phyloP scores from a whole-genome alignment of 2,888 invertebrate species.

The Crossocerus cetratus region DNA sequence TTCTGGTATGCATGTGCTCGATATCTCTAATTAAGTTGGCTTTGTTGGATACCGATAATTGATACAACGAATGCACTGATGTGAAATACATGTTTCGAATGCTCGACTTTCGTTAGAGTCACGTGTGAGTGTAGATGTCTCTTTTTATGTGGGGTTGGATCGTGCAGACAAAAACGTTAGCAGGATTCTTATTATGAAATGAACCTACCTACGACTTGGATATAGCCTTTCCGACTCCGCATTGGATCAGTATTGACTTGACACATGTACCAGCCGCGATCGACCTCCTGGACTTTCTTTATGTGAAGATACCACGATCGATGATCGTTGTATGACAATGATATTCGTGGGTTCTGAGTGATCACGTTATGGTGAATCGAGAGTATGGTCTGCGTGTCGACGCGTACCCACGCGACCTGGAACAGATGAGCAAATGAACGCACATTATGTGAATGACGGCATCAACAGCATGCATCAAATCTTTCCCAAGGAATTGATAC shows the following conservation, averaged over 20 bases:
- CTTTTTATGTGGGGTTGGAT: too few relatives aligned
- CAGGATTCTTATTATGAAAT: neutral
- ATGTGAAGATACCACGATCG: slow-evolving; percentile 95
- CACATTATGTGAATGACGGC: too few relatives aligned
- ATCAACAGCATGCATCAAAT: too few relatives aligned
- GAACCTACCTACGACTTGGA: slow-evolving; percentile 93
- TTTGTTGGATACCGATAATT: too few relatives aligned
- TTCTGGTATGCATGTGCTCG: too few relatives aligned
- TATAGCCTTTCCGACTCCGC: slow-evolving; percentile 91
- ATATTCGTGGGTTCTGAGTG: slow-evolving; percentile 92
- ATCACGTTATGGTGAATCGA: slow-evolving; percentile 95
- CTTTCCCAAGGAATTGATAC: too few relatives aligned
- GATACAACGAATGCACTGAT: too few relatives aligned
- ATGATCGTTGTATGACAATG: slow-evolving; percentile 92
- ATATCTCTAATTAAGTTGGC: too few relatives aligned
- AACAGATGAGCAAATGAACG: slow-evolving; percentile 32
- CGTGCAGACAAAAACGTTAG: slow-evolving; percentile 2
- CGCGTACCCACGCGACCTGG: slow-evolving; percentile 95
- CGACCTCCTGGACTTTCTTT: slow-evolving; percentile 90
- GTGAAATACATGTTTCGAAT: too few relatives aligned
- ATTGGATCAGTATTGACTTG: slow-evolving; percentile 97
- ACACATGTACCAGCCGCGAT: slow-evolving; percentile 95
- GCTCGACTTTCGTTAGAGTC: too few relatives aligned
- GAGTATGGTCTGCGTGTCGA: slow-evolving; percentile 94
- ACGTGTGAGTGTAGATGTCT: too few relatives aligned